Evolutionary conservation across 1,140 invertebrate genomes (phyloP).

Genomic region (Apis cerana): DNA sequence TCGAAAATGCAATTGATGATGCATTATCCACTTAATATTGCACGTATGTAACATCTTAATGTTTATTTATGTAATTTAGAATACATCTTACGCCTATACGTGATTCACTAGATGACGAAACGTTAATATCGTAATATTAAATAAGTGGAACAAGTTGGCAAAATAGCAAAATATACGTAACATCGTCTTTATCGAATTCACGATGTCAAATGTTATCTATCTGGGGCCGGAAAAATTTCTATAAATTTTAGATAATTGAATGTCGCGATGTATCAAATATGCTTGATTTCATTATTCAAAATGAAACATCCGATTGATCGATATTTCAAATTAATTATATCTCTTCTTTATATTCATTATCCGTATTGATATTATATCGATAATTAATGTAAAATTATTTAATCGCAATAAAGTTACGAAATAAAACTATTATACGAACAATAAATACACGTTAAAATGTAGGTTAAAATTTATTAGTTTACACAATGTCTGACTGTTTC

Average conservation of each 20-base stretch:
- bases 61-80: background rate
- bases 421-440: background rate
- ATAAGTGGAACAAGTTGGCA: slow-evolving; percentile 3
- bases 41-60: background rate
- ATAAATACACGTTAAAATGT: background rate
- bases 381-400: background rate
- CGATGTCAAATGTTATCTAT: slow-evolving; percentile 63
- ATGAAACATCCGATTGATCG: too few species aligned
- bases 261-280: background rate
- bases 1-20: background rate
- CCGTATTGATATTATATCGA: background rate
- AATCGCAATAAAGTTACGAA: background rate
- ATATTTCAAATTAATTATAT: too few species aligned
- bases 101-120: slow-evolving; percentile 19
- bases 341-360: too few species aligned
- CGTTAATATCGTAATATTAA: background rate
- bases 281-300: background rate
- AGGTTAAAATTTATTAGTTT: slow-evolving; percentile 6
- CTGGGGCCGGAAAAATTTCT: background rate
- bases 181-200: slow-evolving; percentile 22
- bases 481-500: background rate
- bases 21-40: background rate
- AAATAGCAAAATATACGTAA: background rate
- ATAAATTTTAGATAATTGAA: background rate
- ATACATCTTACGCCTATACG: background rate